phyloP scores from a whole-genome alignment of 2,113 vertebrate species.

The Amia ocellicauda region DNA sequence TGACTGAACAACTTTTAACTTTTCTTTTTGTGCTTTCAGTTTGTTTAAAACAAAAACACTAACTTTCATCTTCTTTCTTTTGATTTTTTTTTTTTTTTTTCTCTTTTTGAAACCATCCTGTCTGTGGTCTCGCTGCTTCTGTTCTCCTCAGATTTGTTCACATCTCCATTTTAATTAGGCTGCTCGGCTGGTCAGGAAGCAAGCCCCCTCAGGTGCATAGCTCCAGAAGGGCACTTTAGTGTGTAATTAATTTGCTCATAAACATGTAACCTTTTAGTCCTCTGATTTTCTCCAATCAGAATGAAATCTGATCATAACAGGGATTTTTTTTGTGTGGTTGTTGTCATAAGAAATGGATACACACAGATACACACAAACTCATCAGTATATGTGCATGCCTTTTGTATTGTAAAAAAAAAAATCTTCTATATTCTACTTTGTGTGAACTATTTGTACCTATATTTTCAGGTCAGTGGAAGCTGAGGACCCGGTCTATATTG shows the following conservation, averaged over 20 bases:
- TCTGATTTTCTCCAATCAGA: neutral
- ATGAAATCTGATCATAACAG: neutral
- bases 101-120: neutral
- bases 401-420: constrained; percentile 5
- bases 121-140: neutral
- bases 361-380: no score
- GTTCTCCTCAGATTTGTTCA: neutral
- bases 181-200: neutral
- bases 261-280: no score
- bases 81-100: neutral
- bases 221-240: constrained; percentile 7
- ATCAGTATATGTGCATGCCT: neutral
- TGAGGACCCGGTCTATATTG: constrained; percentile 57
- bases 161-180: constrained; percentile 12
- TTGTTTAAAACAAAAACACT: no score
- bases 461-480: constrained; percentile 63
- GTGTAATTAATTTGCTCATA: constrained; percentile 17
- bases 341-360: neutral
- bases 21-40: no score
- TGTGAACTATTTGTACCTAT: no score
- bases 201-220: constrained; percentile 1
- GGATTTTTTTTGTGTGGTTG: neutral
- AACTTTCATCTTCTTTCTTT: neutral
- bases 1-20: no score
- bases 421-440: no score